Evolutionary conservation across 2,888 invertebrate species (phyloP).

Genomic region (Drosophila paranaensis): DNA sequence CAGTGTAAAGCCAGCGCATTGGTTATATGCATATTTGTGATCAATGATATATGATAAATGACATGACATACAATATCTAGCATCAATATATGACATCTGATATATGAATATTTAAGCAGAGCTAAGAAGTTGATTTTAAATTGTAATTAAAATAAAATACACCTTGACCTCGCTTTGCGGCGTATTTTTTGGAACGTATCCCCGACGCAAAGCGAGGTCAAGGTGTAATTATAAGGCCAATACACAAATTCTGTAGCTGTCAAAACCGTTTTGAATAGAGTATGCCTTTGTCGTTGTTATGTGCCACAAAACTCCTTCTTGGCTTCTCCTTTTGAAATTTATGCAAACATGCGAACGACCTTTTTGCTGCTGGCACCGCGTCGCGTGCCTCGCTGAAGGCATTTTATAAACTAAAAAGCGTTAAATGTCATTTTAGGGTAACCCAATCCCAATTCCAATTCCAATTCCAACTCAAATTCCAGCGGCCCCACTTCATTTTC

Average conservation of each 20-base stretch:
- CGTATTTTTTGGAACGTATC: too few species aligned
- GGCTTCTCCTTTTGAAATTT: conserved; percentile 40
- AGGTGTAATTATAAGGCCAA: too few species aligned
- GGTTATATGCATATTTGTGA: background rate
- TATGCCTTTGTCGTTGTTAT: background rate
- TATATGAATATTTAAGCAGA: too few species aligned
- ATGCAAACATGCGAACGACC: conserved; percentile 67
- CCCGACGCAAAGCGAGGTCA: too few species aligned
- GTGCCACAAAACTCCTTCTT: background rate
- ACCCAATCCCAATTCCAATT: conserved; percentile 51
- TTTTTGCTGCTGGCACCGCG: conserved; percentile 41
- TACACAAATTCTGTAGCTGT: background rate
- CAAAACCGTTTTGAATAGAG: background rate
- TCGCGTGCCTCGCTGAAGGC: conserved; percentile 67
- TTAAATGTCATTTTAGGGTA: conserved; percentile 79
- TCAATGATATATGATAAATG: too few species aligned
- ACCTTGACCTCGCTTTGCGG: too few species aligned
- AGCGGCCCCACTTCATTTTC: conserved; percentile 25
- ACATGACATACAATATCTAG: too few species aligned
- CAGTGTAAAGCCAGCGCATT: background rate
- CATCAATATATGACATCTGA: too few species aligned
- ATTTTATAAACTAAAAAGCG: conserved; percentile 77
- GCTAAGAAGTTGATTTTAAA: too few species aligned
- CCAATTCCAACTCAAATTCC: conserved; percentile 6
- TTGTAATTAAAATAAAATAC: background rate